Evolutionary conservation across 2,888 invertebrate genomes (phyloP).

Genomic region (Sipha maydis): DNA sequence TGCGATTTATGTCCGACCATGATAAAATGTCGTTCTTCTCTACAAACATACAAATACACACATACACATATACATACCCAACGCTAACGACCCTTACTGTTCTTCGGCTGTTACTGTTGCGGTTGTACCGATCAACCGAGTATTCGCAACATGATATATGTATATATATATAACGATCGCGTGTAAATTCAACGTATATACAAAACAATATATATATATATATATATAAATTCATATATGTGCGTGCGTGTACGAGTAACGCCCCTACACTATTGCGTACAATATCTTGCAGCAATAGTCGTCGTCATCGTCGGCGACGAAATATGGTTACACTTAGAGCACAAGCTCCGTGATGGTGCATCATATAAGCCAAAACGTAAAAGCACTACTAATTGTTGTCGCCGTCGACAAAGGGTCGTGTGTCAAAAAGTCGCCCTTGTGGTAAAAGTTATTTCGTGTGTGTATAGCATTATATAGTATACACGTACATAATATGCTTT

Average conservation of each 20-base stretch:
- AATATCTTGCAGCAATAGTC: not conserved
- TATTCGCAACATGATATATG: conserved; percentile 28
- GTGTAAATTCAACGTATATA: not conserved
- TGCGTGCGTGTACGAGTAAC: not conserved
- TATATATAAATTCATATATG: not conserved
- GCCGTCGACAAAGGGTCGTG: not conserved
- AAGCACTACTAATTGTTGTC: conserved; percentile 57
- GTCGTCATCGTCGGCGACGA: not conserved
- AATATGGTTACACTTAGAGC: conserved; percentile 58
- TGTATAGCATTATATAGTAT: not conserved
- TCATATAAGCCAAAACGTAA: conserved; percentile 56
- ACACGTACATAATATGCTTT: no score
- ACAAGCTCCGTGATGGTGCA: not conserved
- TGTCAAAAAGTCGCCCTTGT: conserved; percentile 18
- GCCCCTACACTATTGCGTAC: not conserved
- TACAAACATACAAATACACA: not conserved
- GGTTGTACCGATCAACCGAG: conserved; percentile 6
- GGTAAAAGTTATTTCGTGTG: not conserved
- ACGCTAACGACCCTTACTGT: conserved; percentile 27
- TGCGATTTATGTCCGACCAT: conserved; percentile 36
- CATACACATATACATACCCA: not conserved
- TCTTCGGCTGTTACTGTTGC: not conserved
- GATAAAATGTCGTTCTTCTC: conserved; percentile 39
- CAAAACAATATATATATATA: not conserved
- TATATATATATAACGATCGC: not conserved